Base-by-base conservation (phyloP, 2,888 invertebrate genomes). In the Thymelicus sylvestris region DNA sequence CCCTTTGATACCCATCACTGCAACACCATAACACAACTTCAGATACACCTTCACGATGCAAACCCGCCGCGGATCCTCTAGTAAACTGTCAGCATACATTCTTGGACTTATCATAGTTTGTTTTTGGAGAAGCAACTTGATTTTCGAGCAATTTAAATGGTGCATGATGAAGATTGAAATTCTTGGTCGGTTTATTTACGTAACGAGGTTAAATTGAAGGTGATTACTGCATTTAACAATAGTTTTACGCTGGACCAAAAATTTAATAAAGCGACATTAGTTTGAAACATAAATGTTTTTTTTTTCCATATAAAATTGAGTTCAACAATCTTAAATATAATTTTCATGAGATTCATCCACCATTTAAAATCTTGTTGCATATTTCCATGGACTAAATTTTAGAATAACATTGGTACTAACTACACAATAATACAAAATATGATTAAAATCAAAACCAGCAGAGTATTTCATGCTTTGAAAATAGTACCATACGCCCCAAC, bases 1-100 rank as follows among this genome's bases (percentile, higher is more conserved):
- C 91, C 99, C 99, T 95, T 98, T 98, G 96, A 98, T 98, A 95
- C 98, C 98, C 98, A 98, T 98, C 95, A 98, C 98, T 98, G 95
- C 84, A 95, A 95, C 92, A 94, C 91, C 93, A 93, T 85, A 92
- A 91, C 75, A 88, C 81, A 69, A 78, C 74, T 77, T 79, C 75
- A 78, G 70, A 75, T 57, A 71, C 61, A 71, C 71, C 57, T 31
- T 66, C 70, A 65, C 70, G 70, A 70, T 70, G 71, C 66, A 61
- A 71, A 47, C 66, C 66, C 71, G 52, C 38, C 52, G 66, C 62
- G 52, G 31, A 44, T 52, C 62, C 5, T 62, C 60, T 13, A 57
- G 38, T 19, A 12, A 7, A 63, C 41, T 63, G 72, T 39, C 55
- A 31, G 31, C 31, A 10, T 24, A 55, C 55, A 7, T 55, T 10